Base-by-base conservation (phyloP, 1,140 invertebrate species). In the Frieseomelitta varia region DNA sequence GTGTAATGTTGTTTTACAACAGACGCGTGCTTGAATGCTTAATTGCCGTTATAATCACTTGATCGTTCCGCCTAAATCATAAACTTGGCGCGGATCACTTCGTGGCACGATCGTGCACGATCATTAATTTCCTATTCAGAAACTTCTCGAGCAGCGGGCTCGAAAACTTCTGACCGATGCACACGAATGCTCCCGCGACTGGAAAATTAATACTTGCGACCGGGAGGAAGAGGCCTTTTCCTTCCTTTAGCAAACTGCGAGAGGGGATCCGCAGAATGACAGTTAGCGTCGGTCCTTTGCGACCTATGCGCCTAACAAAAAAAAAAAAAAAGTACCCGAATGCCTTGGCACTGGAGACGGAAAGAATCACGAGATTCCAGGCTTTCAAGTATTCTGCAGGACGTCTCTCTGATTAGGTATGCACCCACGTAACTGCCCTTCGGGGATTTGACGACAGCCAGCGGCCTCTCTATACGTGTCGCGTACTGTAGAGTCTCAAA, bases 351-450 rank as follows among this genome's bases (percentile, higher is more conserved):
- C 81, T 47, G 39, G 61, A 24, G 74, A 79, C 19, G 30, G 81
- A 24, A 79, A 71, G 67, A 84, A 84, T 69, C 75, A 84, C 81
- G 81, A 53, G 80, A 47, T 56, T 56, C 80, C 58, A 47, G 47
- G 75, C 75, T 84, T 84, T 84, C 81, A 79, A 72, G 67, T 30
- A 84, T 84, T 84, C 75, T 63, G 47, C 81, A 79, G 81, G 81
- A 84, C 88, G 84, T 87, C 68, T 76, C 71, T 56, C 81, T 84
- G 81, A 87, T 89, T 89, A 89, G 78, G 69, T 89, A 90, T 87
- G 88, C 85, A 87, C 58, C 71, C 87, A 71, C 72, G 86, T 81
- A 88, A 88, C 83, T 87, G 79, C 61, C 79, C 79, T 85, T 76
- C 58, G 56, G 79, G 77, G 72, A 82, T 75, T 77, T 85, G 30